These are phyloP conservation scores for Murina feae DNA, from an alignment of 2,113 vertebrate species.

Conservation along the genomic window DNA sequence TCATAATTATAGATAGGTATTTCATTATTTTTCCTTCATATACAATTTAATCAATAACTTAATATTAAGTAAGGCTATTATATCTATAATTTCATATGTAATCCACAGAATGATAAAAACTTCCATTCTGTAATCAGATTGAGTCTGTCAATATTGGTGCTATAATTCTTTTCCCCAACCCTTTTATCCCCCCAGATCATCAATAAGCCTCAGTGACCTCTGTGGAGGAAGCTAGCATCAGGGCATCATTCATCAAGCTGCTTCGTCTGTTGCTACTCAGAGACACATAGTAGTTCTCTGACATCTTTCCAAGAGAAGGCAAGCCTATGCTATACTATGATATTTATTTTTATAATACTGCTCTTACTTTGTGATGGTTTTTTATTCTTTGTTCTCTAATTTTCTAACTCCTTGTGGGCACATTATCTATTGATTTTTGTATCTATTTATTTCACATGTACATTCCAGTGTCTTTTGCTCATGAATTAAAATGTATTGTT, in stretches of 20 bases:
- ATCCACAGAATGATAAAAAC: background rate
- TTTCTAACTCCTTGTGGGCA: background rate
- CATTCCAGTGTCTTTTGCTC: background rate
- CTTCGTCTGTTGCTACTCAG: background rate
- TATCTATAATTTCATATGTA: background rate
- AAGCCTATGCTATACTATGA: background rate
- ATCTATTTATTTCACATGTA: background rate
- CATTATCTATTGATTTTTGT: background rate
- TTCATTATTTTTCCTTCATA: slow-evolving; percentile 21
- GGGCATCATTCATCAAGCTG: background rate
- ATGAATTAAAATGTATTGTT: slow-evolving; percentile 56
- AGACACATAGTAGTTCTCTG: background rate
- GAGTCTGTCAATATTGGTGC: background rate
- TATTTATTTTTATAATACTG: background rate
- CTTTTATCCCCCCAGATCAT: slow-evolving; percentile 13
- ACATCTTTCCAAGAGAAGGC: background rate
- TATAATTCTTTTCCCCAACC: background rate
- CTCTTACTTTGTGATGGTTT: background rate
- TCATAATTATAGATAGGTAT: background rate
- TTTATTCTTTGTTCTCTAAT: background rate
- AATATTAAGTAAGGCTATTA: background rate
- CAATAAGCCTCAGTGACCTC: slow-evolving; percentile 35
- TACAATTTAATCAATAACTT: slow-evolving; percentile 20
- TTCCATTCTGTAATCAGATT: slow-evolving; percentile 3
- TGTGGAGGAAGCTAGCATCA: background rate